Evolutionary conservation across 37 sponge, comb jelly and placozoan species (phyloP).

Genomic region (Beroe ovata): DNA sequence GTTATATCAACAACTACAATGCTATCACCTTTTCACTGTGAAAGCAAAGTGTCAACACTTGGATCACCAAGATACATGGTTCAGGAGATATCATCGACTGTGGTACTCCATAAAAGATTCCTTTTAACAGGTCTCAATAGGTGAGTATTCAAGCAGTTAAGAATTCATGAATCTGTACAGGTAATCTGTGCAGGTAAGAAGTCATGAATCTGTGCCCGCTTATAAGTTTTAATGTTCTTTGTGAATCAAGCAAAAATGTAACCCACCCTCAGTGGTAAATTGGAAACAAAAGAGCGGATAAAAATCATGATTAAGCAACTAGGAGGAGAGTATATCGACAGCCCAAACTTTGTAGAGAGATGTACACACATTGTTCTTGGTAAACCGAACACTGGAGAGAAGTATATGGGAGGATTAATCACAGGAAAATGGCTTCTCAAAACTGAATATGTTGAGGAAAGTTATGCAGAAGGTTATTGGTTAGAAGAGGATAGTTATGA

Average conservation of each 20-base stretch:
- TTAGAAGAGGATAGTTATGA: conserved; percentile 29
- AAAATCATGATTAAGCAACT: conserved; percentile 50
- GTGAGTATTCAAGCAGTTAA: too few species aligned
- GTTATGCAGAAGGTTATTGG: conserved; percentile 51
- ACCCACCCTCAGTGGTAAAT: neutral
- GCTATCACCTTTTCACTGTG: neutral
- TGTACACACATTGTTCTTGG: conserved; percentile 39
- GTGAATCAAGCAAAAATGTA: too few species aligned
- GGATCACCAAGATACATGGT: conserved; percentile 58
- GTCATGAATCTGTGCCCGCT: too few species aligned
- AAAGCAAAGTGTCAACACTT: conserved; percentile 30
- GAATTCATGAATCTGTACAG: too few species aligned
- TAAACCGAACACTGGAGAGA: conserved; percentile 33
- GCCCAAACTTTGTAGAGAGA: conserved; percentile 34
- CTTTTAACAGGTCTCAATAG: conserved; percentile 13
- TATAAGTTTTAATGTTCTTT: too few species aligned
- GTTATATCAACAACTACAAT: conserved; percentile 33
- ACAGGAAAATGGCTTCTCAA: conserved; percentile 36
- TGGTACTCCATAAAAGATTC: conserved; percentile 3
- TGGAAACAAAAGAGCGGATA: conserved; percentile 40
- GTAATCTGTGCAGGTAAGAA: too few species aligned
- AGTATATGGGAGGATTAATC: conserved; percentile 34
- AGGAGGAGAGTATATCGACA: conserved; percentile 39
- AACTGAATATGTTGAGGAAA: conserved; percentile 44
- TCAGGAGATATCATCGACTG: conserved; percentile 41